Conservation (phyloP, 2,797 vertebrate genomes). For the Hapalemur alaotrensis region DNA sequence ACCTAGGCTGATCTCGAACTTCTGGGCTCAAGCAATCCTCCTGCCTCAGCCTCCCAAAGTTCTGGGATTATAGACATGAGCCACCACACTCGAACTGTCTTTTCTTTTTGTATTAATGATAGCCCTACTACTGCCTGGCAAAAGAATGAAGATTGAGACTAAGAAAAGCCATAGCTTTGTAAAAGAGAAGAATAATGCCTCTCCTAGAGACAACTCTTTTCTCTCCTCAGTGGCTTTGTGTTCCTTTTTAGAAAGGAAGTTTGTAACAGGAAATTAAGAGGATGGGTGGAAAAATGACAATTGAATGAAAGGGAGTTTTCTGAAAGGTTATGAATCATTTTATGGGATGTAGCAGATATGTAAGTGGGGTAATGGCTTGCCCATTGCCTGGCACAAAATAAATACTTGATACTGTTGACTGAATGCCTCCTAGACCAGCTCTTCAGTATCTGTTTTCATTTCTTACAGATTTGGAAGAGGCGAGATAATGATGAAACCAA, state of each 20-base stretch:
- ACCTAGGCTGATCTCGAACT: no score
- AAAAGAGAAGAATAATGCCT: neutral
- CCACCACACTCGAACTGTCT: neutral
- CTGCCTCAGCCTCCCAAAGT: no score
- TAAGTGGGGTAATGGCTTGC: neutral
- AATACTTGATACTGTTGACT: neutral
- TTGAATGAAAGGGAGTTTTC: neutral
- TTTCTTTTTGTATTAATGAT: neutral
- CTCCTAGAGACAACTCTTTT: neutral
- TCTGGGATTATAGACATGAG: neutral
- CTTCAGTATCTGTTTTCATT: neutral
- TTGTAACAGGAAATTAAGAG: neutral
- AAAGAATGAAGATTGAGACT: neutral
- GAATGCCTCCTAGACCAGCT: neutral
- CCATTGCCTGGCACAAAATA: neutral
- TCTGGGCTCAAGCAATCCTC: neutral
- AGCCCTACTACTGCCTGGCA: neutral
- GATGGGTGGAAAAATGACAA: neutral
- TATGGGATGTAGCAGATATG: neutral
- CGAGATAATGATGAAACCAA: constrained; percentile 89
- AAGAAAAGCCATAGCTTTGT: neutral
- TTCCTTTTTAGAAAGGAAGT: neutral
- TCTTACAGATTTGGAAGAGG: constrained; percentile 95
- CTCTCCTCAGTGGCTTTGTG: neutral
- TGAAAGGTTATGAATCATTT: neutral